Conservation (phyloP, 53 echinoderm and acorn worm species). For the Apostichopus leukothele region DNA sequence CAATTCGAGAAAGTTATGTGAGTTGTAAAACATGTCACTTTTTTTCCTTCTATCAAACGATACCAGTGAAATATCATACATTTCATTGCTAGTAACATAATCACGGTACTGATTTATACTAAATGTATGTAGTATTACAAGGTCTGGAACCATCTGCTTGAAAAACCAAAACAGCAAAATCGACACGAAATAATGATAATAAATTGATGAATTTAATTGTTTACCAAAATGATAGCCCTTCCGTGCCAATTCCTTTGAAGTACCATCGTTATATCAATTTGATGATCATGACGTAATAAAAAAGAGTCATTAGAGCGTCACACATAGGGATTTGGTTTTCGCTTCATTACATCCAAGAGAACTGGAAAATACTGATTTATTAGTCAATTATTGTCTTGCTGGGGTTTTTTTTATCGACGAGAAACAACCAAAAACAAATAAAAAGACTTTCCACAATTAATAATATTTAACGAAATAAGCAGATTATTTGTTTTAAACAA, state of each 20-base stretch:
- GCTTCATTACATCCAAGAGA: constrained; percentile 40
- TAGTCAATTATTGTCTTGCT: not conserved
- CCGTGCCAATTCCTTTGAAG: constrained; percentile 13
- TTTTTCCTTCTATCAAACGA: no score
- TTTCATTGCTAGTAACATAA: no score
- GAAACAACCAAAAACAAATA: no score
- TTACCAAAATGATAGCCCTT: constrained; percentile 39
- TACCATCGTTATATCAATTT: constrained; percentile 22
- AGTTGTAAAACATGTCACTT: no score
- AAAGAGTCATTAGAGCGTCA: constrained; percentile 28
- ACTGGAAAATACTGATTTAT: constrained; percentile 33
- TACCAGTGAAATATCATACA: no score
- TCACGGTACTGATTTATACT: no score
- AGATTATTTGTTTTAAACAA: no score
- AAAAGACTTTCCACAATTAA: no score
- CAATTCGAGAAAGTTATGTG: no score
- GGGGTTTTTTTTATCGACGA: no score
- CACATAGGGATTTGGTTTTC: constrained; percentile 22
- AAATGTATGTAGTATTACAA: no score
- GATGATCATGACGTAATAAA: constrained; percentile 27
- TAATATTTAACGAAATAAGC: no score
- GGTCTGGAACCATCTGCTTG: not conserved
- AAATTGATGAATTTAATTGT: constrained; percentile 43
- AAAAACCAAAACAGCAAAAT: not conserved
- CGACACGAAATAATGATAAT: constrained; percentile 29